phyloP scores from a whole-genome alignment of 2,888 invertebrate species.

The Girardia tigrina region DNA sequence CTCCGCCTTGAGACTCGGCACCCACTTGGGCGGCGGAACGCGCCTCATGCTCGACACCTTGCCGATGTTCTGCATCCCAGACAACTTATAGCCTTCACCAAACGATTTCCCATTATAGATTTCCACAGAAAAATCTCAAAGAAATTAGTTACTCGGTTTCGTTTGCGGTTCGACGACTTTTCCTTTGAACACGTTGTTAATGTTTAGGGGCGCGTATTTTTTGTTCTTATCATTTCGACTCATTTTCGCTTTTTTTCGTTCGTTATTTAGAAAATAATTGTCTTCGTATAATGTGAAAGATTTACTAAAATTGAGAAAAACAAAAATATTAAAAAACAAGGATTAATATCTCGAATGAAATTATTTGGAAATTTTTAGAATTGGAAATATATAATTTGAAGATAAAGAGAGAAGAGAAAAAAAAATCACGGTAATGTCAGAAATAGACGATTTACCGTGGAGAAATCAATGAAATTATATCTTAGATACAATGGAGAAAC shows the following conservation, averaged over 20 bases:
- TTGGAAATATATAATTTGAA: too few relatives aligned
- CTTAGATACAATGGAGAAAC: conserved; percentile 23
- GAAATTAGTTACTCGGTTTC: conserved; percentile 26
- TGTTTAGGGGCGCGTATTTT: conserved; percentile 29
- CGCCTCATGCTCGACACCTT: conserved; percentile 29
- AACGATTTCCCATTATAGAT: neutral
- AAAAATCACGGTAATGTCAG: too few relatives aligned
- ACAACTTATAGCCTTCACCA: conserved; percentile 28
- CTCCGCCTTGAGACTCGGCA: conserved; percentile 37
- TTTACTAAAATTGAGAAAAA: too few relatives aligned
- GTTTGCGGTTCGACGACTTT: conserved; percentile 26
- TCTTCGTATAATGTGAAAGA: too few relatives aligned
- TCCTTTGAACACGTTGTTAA: conserved; percentile 33
- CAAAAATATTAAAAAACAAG: too few relatives aligned
- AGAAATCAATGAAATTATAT: neutral
- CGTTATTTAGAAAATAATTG: too few relatives aligned
- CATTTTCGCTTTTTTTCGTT: too few relatives aligned
- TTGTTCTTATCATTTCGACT: conserved; percentile 21
- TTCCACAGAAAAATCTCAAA: neutral
- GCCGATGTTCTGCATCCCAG: conserved; percentile 36
- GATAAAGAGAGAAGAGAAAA: too few relatives aligned
- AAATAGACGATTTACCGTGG: too few relatives aligned
- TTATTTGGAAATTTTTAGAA: too few relatives aligned
- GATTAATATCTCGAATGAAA: too few relatives aligned
- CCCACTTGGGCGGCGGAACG: conserved; percentile 35